Base-by-base conservation (phyloP, 2,113 vertebrate species). In the Toxotes jaculatrix region DNA sequence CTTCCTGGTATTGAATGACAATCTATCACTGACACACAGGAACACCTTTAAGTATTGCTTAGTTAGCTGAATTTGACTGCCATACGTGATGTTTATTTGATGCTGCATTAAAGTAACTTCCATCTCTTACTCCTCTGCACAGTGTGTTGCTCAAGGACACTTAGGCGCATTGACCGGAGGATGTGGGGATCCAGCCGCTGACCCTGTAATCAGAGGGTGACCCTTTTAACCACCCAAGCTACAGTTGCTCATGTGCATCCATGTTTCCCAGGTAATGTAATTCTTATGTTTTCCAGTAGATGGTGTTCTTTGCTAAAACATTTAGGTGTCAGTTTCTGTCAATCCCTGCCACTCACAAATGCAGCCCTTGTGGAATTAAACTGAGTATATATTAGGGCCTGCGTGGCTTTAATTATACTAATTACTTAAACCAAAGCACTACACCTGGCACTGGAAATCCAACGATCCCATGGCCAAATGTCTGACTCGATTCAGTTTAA, bases 271-370 rank as follows among this genome's bases (percentile, higher is more conserved):
- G n/a, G 7, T 3, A 0, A 8, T 79, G 70, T 11, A 32, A 38
- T 84, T 76, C 53, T 61, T 47, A 19, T 19, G 14, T 36, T 60
- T 53, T 75, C 82, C 86, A 81, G 65, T 66, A 91, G 88, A 79
- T 84, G 84, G 80, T 23, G 70, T 0, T 57, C 12, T 86, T 82
- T 67, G 6, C 12, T 51, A 34, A 74, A 80, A 59, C 1, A 78
- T 74, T 45, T 1, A 13, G 31, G 17, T 23, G 47, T 56, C 9
- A 32, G 9, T 38, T 59, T 53, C 34, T 62, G 11, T 43, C 34
- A 34, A 14, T 14, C 16, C 2, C 61, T 14, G 21, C 21, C 21
- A 23, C 19, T n/a, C 40, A 43, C 12, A 51, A 32, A 34, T 4
- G 14, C 16, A 21, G 17, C 32, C 47, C 3, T 4, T 55, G 11